These are phyloP conservation scores for Drosophila merina DNA, from an alignment of 2,888 invertebrate species.

Conservation along the genomic window DNA sequence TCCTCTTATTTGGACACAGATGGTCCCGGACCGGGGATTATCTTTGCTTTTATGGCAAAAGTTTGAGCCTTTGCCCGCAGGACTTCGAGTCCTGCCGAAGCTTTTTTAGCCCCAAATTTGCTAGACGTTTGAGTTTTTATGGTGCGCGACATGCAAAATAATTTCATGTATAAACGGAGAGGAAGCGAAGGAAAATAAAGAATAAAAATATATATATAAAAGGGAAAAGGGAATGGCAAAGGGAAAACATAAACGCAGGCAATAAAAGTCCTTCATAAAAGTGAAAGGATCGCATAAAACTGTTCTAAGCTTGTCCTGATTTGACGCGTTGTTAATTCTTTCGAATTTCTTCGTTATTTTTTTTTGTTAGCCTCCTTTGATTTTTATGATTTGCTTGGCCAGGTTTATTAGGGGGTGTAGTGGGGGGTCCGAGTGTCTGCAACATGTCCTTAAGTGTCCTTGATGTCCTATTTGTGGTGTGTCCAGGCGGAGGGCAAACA, in stretches of 20 bases:
- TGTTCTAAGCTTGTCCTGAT: slow-evolving; percentile 62
- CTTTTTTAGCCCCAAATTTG: slow-evolving; percentile 69
- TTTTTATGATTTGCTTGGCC: slow-evolving; percentile 42
- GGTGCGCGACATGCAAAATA: slow-evolving; percentile 66
- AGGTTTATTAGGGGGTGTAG: slow-evolving; percentile 28
- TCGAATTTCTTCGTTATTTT: slow-evolving; percentile 19
- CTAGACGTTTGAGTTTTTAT: slow-evolving; percentile 65
- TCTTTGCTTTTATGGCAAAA: slow-evolving; percentile 17
- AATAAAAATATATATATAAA: slow-evolving; percentile 2
- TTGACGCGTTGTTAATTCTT: slow-evolving; percentile 74
- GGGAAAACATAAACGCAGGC: slow-evolving; percentile 48
- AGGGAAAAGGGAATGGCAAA: neutral
- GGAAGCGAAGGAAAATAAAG: slow-evolving; percentile 3
- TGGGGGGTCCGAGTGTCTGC: slow-evolving; percentile 30
- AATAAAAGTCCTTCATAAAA: slow-evolving; percentile 75
- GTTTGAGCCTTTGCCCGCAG: neutral
- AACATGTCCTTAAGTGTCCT: slow-evolving; percentile 54
- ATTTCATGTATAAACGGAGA: slow-evolving; percentile 54
- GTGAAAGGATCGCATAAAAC: slow-evolving; percentile 57
- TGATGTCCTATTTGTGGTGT: slow-evolving; percentile 44
- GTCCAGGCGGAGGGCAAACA: slow-evolving; percentile 24
- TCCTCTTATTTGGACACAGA: slow-evolving; percentile 15
- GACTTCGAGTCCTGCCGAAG: slow-evolving; percentile 8
- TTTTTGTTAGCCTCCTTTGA: slow-evolving; percentile 21
- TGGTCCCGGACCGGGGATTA: slow-evolving; percentile 7